Evolutionary conservation across 2,113 vertebrate genomes (phyloP), one percentile per base, ranked within the genome.

Genomic region (Callipepla californica): DNA sequence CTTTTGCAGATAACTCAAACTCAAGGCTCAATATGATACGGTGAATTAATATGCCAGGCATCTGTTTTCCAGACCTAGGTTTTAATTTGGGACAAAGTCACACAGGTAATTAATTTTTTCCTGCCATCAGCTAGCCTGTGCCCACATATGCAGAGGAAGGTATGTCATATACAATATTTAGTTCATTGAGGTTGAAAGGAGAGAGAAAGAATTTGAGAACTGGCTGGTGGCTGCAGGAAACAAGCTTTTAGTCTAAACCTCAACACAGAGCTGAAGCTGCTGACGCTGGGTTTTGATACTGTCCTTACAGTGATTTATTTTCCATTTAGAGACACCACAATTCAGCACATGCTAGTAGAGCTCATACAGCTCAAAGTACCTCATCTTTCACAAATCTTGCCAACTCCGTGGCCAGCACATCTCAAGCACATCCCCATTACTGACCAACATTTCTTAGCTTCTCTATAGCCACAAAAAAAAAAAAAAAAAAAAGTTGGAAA

Each of bases 1-100:
- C 96, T 97, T 97, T 97, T 84, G 91, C 70, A 97, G 96, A 96
- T 95, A 97, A 96, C 94, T 97, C 95, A 94, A 96, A 97, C 96
- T 96, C 75, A 23, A 85, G 94, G 95, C 95, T 97, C 87, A 40
- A 92, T 93, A 90, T 92, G 92, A 88, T 94, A 91, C 4, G 79
- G 94, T 73, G 95, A 97, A 97, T 97, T 97, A 97, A 96, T 83
- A 80, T 73, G 75, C 59, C 0, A 4, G 89, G 74, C 92, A 96
- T 80, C 74, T 92, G 84, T 92, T 89, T 93, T 90, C 72, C 80
- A 55, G 58, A 69, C 72, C 2, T 81, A 47, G 63, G 38, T 89
- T 96, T 94, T 89, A 93, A 73, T 7, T 1, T 67, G 66, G 82
- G 90, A 93, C 80, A 81, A 93, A 88, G 87, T 90, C 94, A 90